Evolutionary conservation across 2,113 vertebrate species (phyloP), one percentile per base, ranked within the genome.

Genomic region (Myotis brandtii): DNA sequence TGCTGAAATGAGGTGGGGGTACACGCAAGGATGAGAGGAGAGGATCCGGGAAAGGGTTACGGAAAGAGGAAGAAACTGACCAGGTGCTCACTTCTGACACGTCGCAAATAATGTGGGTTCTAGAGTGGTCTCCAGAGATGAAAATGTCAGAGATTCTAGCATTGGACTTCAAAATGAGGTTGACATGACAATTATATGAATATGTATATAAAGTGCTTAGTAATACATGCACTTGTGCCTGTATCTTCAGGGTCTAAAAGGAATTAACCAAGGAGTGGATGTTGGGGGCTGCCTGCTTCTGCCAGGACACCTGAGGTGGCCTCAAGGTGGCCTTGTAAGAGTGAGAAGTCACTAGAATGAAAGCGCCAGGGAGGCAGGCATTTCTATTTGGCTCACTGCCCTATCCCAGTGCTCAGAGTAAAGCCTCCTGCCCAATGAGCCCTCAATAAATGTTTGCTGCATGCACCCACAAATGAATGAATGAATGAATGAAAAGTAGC

Each of bases 311-410:
- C 11, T 43, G 46, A 59, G 16, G 21, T 7, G 2, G 7, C 14
- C 37, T 48, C 27, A 0, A 5, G 59, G 40, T 16, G 37, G 21
- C 7, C 17, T 34, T 17, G 32, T 56, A 23, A 62, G 10, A 50
- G 11, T 9, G 50, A 54, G 70, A 11, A 17, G 6, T 14, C 34
- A 50, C 27, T 5, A 16, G 37, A n/a, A 23, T 5, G 23, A 21
- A 52, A 18, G n/a, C 1, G 2, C 4, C 21, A 56, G 40, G 13
- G 46, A 62, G 16, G 5, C 0, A 9, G 25, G n/a, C 2, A 23
- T 46, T 81, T n/a, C 20, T 48, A 17, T 50, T 67, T 27, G 18
- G 77, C 2, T 69, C 66, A 1, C 8, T 10, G 13, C 30, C 8
- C 7, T 18, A 3, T 18, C 11, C 52, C 20, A 14, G 46, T 7